phyloP scores from a whole-genome alignment of 2,797 vertebrate genomes.

The Dryobates pubescens region DNA sequence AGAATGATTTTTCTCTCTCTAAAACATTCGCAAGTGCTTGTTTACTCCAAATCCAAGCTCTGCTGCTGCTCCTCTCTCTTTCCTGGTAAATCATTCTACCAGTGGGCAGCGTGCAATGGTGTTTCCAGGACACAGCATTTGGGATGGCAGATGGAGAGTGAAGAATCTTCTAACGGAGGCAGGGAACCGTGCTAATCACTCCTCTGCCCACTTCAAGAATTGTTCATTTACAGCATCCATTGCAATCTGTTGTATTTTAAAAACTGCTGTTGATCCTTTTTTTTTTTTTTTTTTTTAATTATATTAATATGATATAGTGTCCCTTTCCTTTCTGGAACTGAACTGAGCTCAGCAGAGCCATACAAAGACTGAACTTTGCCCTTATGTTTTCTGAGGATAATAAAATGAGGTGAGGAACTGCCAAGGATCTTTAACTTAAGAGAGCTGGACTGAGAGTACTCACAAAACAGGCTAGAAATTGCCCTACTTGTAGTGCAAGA shows the following conservation, averaged over 20 bases:
- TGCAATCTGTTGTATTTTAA: slow-evolving; percentile 54
- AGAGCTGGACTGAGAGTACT: not conserved
- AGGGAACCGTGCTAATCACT: slow-evolving; percentile 52
- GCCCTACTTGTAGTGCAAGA: not conserved
- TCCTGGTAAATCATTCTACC: slow-evolving; percentile 25
- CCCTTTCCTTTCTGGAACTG: not conserved
- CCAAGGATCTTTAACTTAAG: not conserved
- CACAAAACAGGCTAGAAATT: not conserved
- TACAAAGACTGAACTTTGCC: not conserved
- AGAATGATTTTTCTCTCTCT: not conserved
- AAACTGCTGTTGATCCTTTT: slow-evolving; percentile 22
- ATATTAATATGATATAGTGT: not conserved
- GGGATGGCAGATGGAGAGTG: slow-evolving; percentile 42
- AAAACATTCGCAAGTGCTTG: not conserved
- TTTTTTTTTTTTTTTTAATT: not conserved
- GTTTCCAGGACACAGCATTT: slow-evolving; percentile 58
- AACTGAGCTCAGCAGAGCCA: not conserved
- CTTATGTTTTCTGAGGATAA: not conserved
- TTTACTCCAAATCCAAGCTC: slow-evolving; percentile 15
- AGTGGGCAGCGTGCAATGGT: slow-evolving; percentile 38
- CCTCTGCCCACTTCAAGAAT: slow-evolving; percentile 51
- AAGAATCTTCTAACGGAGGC: slow-evolving; percentile 40
- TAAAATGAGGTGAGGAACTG: not conserved
- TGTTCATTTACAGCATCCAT: slow-evolving; percentile 57
- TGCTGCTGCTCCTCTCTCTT: slow-evolving; percentile 10